Base-by-base conservation (phyloP, 2,113 vertebrate species). In the Leptobrachium ailaonicum region DNA sequence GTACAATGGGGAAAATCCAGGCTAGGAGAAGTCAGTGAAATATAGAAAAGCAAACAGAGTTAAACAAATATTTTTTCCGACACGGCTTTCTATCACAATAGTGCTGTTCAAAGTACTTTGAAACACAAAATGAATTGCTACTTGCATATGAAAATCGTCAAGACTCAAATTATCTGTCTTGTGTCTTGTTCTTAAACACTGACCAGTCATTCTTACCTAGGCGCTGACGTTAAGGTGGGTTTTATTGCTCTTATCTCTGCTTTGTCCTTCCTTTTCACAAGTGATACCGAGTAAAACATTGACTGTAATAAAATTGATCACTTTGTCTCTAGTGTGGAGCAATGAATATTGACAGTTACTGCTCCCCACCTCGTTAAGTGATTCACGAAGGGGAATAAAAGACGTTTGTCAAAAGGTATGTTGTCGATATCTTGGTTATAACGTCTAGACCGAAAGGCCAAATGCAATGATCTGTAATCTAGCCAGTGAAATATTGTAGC, bases 231-330 rank as follows among this genome's bases (percentile, higher is more conserved):
- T 14, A 60, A 60, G 56, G 56, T 50, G 10, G 45, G 2, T 71
- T 45, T 50, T 43, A 44, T 56, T 56, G 71, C 40, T 41, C 44
- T 67, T 47, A 66, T 76, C 63, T 63, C 2, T 41, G 32, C 2
- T 40, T 45, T 74, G 42, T 63, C 11, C 13, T 74, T 44, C 54
- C 2, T 12, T 20, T 32, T 9, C 32, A 3, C 42, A 7, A 54
- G 1, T 3, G 73, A 44, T 62, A 5, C 11, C 6, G 60, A 66
- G 60, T 50, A 2, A 50, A 12, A 66, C 2, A 50, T 42, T 47
- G 11, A 41, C 13, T 2, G 62, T 76, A 64, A 76, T 76, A 50
- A 47, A 64, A 41, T 63, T 41, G 20, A 71, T 71, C n/a, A 71
- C 45, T 8, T 71, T 14, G 42, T 74, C 73, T 3, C 6, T 47